Evolutionary conservation across 2,797 vertebrate genomes (phyloP), one percentile per base, ranked within the genome.

Genomic region (Glyptemys insculpta): DNA sequence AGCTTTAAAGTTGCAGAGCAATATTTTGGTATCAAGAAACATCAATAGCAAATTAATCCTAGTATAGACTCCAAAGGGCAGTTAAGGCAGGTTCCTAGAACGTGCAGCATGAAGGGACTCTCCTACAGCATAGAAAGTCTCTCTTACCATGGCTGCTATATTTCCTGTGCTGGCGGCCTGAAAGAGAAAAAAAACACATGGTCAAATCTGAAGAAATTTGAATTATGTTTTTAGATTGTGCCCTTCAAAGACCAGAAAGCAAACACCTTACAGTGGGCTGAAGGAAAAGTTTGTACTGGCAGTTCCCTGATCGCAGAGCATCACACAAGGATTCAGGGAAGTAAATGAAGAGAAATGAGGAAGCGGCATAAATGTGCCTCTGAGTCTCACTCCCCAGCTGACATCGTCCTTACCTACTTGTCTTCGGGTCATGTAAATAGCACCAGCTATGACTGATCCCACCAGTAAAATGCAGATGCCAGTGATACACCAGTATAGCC

Each of bases 381-480:
- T 23, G 10, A 59, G 3, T 25, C 2, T 47, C n/a, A 76, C 37
- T 90, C 49, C 82, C 83, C 81, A 62, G n/a, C 47, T 83, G 72
- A 8, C 27, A 12, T 5, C 50, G 65, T 34, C 12, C 98, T 98
- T 97, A 98, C 98, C 98, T 27, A 97, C 85, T 80, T 57, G 89
- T 88, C 79, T 98, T 95, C 96, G 97, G 52, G 97, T 97, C 96
- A 98, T 95, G 79, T 95, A 98, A 91, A 98, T 8, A 62, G 91
- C 82, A 65, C 94, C 92, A 93, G 97, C 76, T 65, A 98, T 97
- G 95, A 97, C 92, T 2, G 98, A 98, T 31, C 92, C 97, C 91
- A 98, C 98, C 92, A 98, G 94, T n/a, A 98, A 92, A 79, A 98
- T 62, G 80, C 88, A 97, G 86, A 98, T 12, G 1, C 95, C 91